These are phyloP conservation scores for Macroglossus sobrinus DNA, from an alignment of 2,113 vertebrate genomes.

Conservation along the genomic window DNA sequence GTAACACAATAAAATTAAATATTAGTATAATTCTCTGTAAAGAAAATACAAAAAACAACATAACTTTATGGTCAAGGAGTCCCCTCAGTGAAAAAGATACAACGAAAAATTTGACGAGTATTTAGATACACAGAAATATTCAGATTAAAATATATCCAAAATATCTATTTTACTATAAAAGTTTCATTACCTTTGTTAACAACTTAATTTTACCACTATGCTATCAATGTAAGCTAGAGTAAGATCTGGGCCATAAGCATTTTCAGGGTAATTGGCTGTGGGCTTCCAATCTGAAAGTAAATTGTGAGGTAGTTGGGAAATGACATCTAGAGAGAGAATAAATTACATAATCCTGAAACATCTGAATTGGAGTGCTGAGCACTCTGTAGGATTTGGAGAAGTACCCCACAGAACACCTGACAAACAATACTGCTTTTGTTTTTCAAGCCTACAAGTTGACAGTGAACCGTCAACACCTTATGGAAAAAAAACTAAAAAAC, in stretches of 20 bases:
- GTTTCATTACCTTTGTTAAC: conserved; percentile 68
- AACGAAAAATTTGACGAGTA: neutral
- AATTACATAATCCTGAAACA: conserved; percentile 73
- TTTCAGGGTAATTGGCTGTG: conserved; percentile 67
- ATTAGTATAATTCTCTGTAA: conserved; percentile 62
- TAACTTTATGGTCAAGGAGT: neutral
- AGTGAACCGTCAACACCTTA: conserved; percentile 19
- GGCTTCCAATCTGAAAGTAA: conserved; percentile 75
- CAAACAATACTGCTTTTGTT: neutral
- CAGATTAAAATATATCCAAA: neutral
- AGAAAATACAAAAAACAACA: conserved; percentile 64
- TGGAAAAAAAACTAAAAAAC: neutral
- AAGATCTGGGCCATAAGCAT: conserved; percentile 47
- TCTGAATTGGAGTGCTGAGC: neutral
- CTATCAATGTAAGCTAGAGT: conserved; percentile 36
- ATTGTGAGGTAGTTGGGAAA: conserved; percentile 64
- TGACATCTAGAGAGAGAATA: conserved; percentile 75
- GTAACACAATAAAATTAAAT: conserved; percentile 63
- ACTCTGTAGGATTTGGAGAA: neutral
- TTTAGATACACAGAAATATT: neutral
- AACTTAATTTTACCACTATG: conserved; percentile 59
- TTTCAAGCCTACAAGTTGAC: neutral
- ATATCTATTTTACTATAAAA: conserved; percentile 48
- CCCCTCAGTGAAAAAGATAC: conserved; percentile 53
- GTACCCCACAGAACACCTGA: neutral